Evolutionary conservation across 2,113 vertebrate genomes (phyloP).

Genomic region (Morone saxatilis): DNA sequence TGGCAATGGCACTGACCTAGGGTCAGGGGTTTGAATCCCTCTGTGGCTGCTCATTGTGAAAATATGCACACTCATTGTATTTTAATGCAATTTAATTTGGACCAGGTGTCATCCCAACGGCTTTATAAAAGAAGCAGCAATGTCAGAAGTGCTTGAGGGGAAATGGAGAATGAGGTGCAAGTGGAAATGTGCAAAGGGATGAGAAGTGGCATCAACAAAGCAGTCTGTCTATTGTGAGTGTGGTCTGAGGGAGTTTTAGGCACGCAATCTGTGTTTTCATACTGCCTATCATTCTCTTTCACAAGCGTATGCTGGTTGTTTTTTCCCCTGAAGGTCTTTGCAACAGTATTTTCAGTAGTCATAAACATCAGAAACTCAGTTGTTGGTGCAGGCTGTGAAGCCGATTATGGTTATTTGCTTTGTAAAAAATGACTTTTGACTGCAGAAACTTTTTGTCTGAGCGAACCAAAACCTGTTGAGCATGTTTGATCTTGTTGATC

Average conservation of each 20-base stretch:
- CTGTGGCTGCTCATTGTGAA: slow-evolving; percentile 53
- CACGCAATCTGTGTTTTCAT: slow-evolving; percentile 41
- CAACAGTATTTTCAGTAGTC: slow-evolving; percentile 3
- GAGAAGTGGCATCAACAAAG: slow-evolving; percentile 28
- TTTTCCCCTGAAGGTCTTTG: not conserved
- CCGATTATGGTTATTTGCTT: slow-evolving; percentile 33
- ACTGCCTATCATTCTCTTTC: slow-evolving; percentile 23
- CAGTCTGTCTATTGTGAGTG: slow-evolving; percentile 32
- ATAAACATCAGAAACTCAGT: slow-evolving; percentile 5
- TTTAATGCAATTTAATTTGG: slow-evolving; percentile 50
- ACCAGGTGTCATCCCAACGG: slow-evolving; percentile 42
- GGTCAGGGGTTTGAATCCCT: slow-evolving; percentile 54
- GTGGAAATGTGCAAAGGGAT: slow-evolving; percentile 21
- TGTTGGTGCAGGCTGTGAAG: slow-evolving; percentile 15
- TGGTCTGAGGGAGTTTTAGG: slow-evolving; percentile 26
- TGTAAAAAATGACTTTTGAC: not conserved
- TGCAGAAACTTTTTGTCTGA: not conserved
- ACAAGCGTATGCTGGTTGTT: slow-evolving; percentile 19
- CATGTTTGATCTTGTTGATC: not conserved
- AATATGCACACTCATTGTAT: slow-evolving; percentile 45
- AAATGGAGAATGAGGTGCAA: slow-evolving; percentile 26
- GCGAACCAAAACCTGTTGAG: slow-evolving; percentile 2
- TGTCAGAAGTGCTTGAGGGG: not conserved
- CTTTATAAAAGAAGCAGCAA: not conserved
- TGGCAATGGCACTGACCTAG: slow-evolving; percentile 51